Conservation (phyloP, 2,797 vertebrate genomes). For the Coilia nasus region DNA sequence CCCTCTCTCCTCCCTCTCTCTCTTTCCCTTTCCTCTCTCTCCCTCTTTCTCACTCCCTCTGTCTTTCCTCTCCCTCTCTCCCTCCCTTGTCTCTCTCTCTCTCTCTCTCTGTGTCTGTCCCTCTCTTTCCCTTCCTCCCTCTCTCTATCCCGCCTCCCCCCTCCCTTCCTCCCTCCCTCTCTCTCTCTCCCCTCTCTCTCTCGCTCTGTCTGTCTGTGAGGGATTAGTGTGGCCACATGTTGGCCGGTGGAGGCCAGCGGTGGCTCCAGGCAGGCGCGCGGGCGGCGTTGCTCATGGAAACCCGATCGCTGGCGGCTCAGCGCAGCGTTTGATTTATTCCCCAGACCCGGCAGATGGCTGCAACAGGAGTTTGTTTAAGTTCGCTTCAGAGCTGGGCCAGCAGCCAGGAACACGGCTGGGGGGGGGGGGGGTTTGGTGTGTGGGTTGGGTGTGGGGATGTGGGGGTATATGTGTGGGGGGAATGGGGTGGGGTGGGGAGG, state of each 20-base stretch:
- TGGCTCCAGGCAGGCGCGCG: conserved; percentile 93
- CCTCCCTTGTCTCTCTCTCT: not conserved
- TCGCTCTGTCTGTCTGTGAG: conserved; percentile 77
- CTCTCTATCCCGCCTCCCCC: not conserved
- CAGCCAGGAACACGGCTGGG: conserved; percentile 82
- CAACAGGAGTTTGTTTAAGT: conserved; percentile 99
- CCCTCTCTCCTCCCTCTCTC: not conserved
- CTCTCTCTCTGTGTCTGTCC: not conserved
- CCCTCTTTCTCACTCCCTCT: not conserved
- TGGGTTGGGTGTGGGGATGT: not conserved
- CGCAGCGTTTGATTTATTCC: conserved; percentile 99
- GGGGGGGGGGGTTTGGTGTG: not conserved
- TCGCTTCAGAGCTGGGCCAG: conserved; percentile 92
- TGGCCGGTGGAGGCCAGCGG: conserved; percentile 86
- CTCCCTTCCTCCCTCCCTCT: too few relatives aligned
- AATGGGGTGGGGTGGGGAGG: conserved; percentile 60
- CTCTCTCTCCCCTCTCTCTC: conserved; percentile 61
- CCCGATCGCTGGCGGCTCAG: conserved; percentile 82
- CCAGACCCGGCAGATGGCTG: conserved; percentile 98
- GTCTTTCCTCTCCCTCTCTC: not conserved
- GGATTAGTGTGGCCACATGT: conserved; percentile 89
- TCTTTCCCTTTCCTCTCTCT: not conserved
- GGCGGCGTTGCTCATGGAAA: conserved; percentile 85
- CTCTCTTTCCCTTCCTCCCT: not conserved
- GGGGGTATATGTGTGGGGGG: conserved; percentile 53